A percentile compares a stretch with the other conserved stretches of the same genome.
Conservation (phyloP, 2,113 vertebrate species). For the Pholis gunnellus region DNA sequence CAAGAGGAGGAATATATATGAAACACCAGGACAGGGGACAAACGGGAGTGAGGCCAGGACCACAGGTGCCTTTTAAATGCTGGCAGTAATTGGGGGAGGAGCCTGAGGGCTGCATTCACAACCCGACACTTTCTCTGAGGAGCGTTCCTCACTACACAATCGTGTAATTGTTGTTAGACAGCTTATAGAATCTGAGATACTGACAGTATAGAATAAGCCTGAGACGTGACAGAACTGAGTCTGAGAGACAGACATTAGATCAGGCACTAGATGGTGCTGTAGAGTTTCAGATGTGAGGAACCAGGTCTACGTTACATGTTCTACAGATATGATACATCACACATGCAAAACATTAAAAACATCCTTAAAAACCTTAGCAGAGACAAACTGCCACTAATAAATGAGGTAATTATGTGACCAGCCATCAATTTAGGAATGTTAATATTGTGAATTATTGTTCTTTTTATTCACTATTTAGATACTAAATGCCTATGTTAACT, state of each 20-base stretch:
- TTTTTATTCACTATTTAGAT: too few species aligned
- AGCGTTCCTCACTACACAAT: too few species aligned
- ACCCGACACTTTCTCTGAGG: too few species aligned
- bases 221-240: not conserved
- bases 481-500: not conserved
- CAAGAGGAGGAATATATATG: too few species aligned
- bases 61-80: too few species aligned
- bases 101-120: too few species aligned
- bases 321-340: not conserved
- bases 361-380: not conserved
- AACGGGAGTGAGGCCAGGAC: too few species aligned
- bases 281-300: not conserved
- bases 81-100: too few species aligned
- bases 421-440: not conserved
- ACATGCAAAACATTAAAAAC: not conserved
- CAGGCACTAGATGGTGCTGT: constrained; percentile 42
- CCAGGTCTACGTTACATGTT: not conserved
- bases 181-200: not conserved
- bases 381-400: not conserved
- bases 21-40: too few species aligned
- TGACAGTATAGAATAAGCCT: not conserved
- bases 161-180: not conserved
- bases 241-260: not conserved
- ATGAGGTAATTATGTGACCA: not conserved
- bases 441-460: not conserved